These are phyloP conservation scores for Melanerpes aurifrons DNA, from an alignment of 2,113 vertebrate genomes.

Conservation along the genomic window DNA sequence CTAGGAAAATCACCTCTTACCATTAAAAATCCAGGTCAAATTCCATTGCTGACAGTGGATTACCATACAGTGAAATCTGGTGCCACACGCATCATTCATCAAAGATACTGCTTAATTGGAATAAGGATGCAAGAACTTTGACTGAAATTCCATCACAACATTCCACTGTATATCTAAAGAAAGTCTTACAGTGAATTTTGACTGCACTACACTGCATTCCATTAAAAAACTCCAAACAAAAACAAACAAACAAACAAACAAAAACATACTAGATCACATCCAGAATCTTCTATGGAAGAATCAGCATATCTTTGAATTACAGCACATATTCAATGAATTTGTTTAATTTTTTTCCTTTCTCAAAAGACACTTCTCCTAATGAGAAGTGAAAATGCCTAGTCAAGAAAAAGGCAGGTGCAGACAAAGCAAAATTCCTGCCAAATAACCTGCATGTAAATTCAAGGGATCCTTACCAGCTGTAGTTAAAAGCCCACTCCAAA, in stretches of 20 bases:
- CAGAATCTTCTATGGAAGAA: neutral
- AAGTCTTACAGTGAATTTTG: neutral
- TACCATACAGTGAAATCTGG: neutral
- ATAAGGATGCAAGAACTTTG: neutral
- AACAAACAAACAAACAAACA: neutral
- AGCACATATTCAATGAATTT: neutral
- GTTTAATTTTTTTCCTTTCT: neutral
- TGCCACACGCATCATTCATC: neutral
- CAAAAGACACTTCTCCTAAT: neutral
- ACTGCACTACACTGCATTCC: neutral
- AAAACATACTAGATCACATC: neutral
- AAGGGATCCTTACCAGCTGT: slow-evolving; percentile 46
- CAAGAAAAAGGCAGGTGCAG: neutral
- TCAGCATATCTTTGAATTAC: neutral
- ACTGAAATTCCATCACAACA: neutral
- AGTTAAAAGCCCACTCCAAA: slow-evolving; percentile 51
- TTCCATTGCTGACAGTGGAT: neutral
- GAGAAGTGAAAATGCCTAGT: neutral
- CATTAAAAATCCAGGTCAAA: slow-evolving; percentile 11
- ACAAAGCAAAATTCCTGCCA: neutral
- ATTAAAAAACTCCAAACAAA: neutral
- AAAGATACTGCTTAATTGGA: neutral
- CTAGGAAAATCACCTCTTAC: neutral
- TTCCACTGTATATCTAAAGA: neutral
- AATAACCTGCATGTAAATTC: slow-evolving; percentile 52